Percentiles rank a stretch among this genome's conserved stretches.
Evolutionary conservation across 1,140 invertebrate species (phyloP).

Genomic region (Nephotettix cincticeps): DNA sequence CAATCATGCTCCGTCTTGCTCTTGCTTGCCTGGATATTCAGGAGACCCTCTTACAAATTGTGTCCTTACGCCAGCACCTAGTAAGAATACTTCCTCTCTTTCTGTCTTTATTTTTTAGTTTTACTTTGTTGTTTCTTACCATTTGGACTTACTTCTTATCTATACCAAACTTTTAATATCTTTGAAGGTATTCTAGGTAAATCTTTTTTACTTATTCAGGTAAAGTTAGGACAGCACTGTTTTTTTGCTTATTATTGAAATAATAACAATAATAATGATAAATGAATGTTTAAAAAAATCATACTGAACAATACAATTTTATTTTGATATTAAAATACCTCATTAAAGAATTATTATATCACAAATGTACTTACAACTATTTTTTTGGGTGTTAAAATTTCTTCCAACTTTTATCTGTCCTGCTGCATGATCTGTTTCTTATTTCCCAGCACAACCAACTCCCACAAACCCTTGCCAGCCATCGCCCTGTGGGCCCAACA

Average conservation of each 20-base stretch:
- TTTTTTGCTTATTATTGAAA: no score
- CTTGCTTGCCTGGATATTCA: conserved; percentile 59
- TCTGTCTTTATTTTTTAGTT: no score
- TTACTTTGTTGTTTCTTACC: no score
- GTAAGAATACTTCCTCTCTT: conserved; percentile 7
- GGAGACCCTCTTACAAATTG: conserved; percentile 43
- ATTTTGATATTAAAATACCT: neutral
- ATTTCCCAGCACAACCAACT: conserved; percentile 30
- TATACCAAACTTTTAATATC: no score
- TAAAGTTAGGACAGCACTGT: no score
- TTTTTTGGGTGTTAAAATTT: no score
- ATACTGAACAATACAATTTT: neutral
- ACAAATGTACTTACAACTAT: neutral
- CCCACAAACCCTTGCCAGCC: conserved; percentile 44
- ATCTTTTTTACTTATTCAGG: no score
- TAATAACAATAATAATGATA: no score
- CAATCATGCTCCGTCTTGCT: conserved; percentile 66
- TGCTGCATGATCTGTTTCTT: neutral
- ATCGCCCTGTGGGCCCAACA: conserved; percentile 52
- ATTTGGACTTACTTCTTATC: no score
- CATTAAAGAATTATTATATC: neutral
- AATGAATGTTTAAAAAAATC: no score
- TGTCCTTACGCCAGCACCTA: conserved; percentile 1
- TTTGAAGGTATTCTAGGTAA: no score
- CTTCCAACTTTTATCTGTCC: neutral